A percentile compares a stretch with the other conserved stretches of the same genome.
Evolutionary conservation across 2,113 vertebrate genomes (phyloP).

Genomic region (Sebastes fasciatus): DNA sequence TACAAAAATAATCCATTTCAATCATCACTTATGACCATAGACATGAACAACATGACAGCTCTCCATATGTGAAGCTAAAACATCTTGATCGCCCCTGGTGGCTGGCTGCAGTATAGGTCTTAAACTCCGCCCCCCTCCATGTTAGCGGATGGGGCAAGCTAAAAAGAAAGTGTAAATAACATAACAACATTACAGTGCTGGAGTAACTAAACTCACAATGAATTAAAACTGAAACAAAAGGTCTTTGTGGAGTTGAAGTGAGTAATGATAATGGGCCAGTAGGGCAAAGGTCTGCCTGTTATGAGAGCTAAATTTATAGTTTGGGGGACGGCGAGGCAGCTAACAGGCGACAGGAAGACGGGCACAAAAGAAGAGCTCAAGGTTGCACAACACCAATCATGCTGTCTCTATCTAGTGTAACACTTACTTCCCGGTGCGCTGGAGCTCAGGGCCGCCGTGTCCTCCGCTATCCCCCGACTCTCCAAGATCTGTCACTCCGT

Average conservation of each 20-base stretch:
- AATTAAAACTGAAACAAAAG: constrained; percentile 31
- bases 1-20: no score
- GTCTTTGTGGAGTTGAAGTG: constrained; percentile 34
- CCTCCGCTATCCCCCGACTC: constrained; percentile 91
- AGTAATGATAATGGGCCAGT: constrained; percentile 39
- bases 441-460: constrained; percentile 95
- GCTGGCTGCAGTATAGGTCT: no score
- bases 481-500: constrained; percentile 93
- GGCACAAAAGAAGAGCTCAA: constrained; percentile 28
- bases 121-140: no score
- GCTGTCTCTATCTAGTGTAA: neutral
- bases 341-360: constrained; percentile 27
- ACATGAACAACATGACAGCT: no score
- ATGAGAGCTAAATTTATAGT: constrained; percentile 41
- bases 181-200: neutral
- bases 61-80: no score
- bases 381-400: neutral
- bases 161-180: no score
- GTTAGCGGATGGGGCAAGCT: no score
- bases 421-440: constrained; percentile 94
- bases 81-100: no score
- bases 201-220: neutral
- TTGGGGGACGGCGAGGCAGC: constrained; percentile 15
- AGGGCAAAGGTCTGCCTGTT: constrained; percentile 16
- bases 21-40: no score